Base-by-base conservation (phyloP, 2,113 vertebrate species). In the Aix galericulata region DNA sequence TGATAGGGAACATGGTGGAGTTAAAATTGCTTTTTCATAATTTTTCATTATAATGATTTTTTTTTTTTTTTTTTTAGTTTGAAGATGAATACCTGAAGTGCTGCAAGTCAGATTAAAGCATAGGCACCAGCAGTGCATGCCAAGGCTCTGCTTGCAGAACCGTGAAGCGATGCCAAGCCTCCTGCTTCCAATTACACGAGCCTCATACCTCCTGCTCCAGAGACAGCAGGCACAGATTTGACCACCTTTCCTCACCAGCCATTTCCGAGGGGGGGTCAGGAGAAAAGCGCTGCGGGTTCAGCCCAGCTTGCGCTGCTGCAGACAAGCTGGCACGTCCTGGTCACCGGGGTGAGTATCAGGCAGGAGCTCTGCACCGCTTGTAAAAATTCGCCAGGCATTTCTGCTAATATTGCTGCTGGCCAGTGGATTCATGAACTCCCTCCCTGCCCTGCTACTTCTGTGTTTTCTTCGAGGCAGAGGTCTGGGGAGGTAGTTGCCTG, bases 371-470 rank as follows among this genome's bases (percentile, higher is more conserved):
- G 48, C 9, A 0, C 23, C 31, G 48, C 48, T 81, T 82, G 62
- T 67, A 89, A 48, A 78, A 31, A 36, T 76, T 50, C 68, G 53
- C 17, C 58, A 83, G 42, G 31, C 0, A 0, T 75, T 93, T 75
- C 53, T 84, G 60, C 86, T 86, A 23, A 1, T 34, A 8, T 46
- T 1, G 4, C 60, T 29, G 13, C 68, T 81, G 63, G n/a, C 38
- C 6, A 36, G 2, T 1, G 2, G 36, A 12, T 84, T 66, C 0
- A 1, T 62, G 36, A 8, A 3, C 12, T 83, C n/a, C 21, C 17
- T 81, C 23, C 17, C 21, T 59, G 29, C 89, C 56, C 60, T 78
- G 9, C 34, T 44, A 32, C 68, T 94, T 91, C 80, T 86, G 17
- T 32, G 15, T 94, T 67, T 81, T 25, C 44, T 92, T 60, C 2